These are phyloP conservation scores for Seira sanloemensis DNA, from an alignment of 2,888 invertebrate species.

Conservation along the genomic window DNA sequence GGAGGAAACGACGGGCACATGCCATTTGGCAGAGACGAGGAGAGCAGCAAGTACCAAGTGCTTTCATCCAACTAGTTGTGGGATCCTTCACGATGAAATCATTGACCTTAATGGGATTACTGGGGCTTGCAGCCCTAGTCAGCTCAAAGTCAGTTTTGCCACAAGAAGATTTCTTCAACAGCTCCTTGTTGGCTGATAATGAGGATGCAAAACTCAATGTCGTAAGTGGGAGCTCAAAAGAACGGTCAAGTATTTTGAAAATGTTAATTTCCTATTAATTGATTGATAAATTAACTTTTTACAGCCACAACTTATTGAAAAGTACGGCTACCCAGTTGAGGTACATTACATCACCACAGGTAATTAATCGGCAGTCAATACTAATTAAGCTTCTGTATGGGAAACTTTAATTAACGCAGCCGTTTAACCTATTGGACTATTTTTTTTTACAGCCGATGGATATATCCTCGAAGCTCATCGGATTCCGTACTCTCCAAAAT, in stretches of 20 bases:
- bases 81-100: neutral
- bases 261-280: neutral
- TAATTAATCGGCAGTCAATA: no score
- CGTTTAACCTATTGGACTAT: no score
- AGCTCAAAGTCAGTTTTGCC: neutral
- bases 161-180: neutral
- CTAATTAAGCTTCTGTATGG: no score
- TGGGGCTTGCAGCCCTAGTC: neutral
- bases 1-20: neutral
- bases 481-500: slow-evolving; percentile 64
- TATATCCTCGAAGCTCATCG: slow-evolving; percentile 64
- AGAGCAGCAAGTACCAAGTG: neutral
- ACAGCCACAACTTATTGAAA: slow-evolving; percentile 66
- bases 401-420: no score
- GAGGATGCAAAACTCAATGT: slow-evolving; percentile 48
- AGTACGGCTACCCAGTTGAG: slow-evolving; percentile 69
- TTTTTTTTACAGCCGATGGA: slow-evolving; percentile 63
- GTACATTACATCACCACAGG: slow-evolving; percentile 65
- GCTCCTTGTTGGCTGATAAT: slow-evolving; percentile 29
- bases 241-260: neutral
- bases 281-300: slow-evolving; percentile 25
- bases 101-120: neutral
- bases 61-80: neutral
- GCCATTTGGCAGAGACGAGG: neutral
- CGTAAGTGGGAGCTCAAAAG: slow-evolving; percentile 22